phyloP scores from a whole-genome alignment of 2,888 invertebrate species.

The Caenorhabditis sulstoni region DNA sequence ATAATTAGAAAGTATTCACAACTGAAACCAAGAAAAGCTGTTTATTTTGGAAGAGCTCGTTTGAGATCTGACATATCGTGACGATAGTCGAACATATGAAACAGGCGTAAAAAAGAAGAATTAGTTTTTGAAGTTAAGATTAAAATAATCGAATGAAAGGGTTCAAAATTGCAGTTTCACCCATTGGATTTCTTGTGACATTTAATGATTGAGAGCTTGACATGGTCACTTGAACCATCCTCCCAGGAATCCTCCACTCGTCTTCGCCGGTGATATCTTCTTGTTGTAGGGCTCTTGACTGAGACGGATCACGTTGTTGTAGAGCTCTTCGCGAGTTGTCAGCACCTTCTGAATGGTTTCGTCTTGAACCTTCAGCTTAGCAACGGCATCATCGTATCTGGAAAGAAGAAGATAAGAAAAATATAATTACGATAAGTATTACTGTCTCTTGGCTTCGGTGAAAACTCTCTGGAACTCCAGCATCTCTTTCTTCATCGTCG shows the following conservation, averaged over 20 bases:
- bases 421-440: slow-evolving; percentile 12
- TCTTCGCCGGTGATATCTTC: slow-evolving; percentile 59
- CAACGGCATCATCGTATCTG: slow-evolving; percentile 75
- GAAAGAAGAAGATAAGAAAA: background rate
- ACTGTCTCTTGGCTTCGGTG: slow-evolving; percentile 77
- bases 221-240: slow-evolving; percentile 57
- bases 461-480: slow-evolving; percentile 78
- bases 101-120: background rate
- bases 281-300: slow-evolving; percentile 55
- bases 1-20: background rate
- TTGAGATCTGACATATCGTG: no score
- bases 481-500: slow-evolving; percentile 78
- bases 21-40: background rate
- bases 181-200: slow-evolving; percentile 3
- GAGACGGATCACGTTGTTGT: slow-evolving; percentile 68
- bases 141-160: background rate
- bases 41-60: no score
- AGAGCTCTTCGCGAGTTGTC: slow-evolving; percentile 73
- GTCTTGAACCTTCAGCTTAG: slow-evolving; percentile 76
- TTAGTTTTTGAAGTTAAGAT: background rate
- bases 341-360: slow-evolving; percentile 70
- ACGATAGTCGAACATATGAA: background rate
- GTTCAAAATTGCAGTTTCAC: background rate
- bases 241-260: slow-evolving; percentile 62
- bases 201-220: background rate